Base-by-base conservation (phyloP, 1,140 invertebrate species). In the Lithobius niger region DNA sequence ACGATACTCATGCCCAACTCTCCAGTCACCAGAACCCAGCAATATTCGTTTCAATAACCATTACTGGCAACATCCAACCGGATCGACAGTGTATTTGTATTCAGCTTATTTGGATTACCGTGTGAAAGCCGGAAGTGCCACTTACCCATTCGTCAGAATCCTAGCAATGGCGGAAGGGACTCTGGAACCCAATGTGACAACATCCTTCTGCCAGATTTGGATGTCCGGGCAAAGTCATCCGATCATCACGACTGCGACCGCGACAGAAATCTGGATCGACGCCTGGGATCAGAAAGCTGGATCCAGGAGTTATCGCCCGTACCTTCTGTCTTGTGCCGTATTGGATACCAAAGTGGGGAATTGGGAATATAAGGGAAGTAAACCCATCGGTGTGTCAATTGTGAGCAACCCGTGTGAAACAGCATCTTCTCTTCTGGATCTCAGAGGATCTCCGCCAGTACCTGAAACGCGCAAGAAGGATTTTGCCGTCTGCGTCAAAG, bases 401-500 rank as follows among this genome's bases (percentile, higher is more conserved):
- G 27, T 36, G 1, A 3, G n/a, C 15, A 18, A 51, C 6, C 54
- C 55, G 19, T 57, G 57, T 22, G 26, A 24, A 3, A 16, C 36
- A 15, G 24, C 57, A 1, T 48, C 13, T 16, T 59, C 43, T 28
- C 10, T 58, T 10, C 26, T 58, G 2, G 4, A 16, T 1, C 2
- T 53, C 31, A 21, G 21, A 24, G 6, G 22, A n/a, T n/a, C n/a
- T n/a, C n/a, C n/a, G n/a, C n/a, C n/a, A n/a, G n/a, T n/a, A n/a
- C n/a, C n/a, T n/a, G n/a, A n/a, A n/a, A 18, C 31, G 31, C n/a
- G 1, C 19, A 31, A 52, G 24, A 60, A 60, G 22, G 27, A 67
- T 3, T 82, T 84, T 61, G 82, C 78, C 2, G 67, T 85, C 27
- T 85, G 82, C 62, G 78, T 84, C 0, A 85, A 85, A 67, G 81